Evolutionary conservation across 2,113 vertebrate genomes (phyloP).

Genomic region (Cyprinus carpio): DNA sequence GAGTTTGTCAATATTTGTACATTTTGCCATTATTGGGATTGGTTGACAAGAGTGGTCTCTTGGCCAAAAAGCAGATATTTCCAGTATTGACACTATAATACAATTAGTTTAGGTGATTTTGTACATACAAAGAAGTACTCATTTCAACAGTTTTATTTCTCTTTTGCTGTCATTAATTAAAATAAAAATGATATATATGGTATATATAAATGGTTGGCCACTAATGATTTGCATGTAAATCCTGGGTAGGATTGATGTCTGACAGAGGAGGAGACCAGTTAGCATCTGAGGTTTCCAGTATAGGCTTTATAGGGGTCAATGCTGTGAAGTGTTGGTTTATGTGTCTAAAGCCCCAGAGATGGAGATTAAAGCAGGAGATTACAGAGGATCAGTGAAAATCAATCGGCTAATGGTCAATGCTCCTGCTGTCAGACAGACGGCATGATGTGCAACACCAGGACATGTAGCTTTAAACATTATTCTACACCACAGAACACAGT

Average conservation of each 20-base stretch:
- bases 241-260: background rate
- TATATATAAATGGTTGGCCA: background rate
- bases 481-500: background rate
- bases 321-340: conserved; percentile 34
- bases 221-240: conserved; percentile 11
- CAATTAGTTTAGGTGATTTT: too few relatives aligned
- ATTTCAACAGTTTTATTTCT: too few relatives aligned
- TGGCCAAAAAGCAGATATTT: too few relatives aligned
- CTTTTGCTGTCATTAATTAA: too few relatives aligned
- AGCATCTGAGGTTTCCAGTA: background rate
- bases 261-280: background rate
- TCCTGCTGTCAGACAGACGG: background rate
- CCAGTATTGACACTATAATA: too few relatives aligned
- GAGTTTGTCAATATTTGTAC: too few relatives aligned
- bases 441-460: conserved; percentile 12
- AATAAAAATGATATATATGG: too few relatives aligned
- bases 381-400: conserved; percentile 3
- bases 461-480: background rate
- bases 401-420: conserved; percentile 29
- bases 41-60: too few relatives aligned
- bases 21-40: too few relatives aligned
- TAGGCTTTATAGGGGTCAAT: conserved; percentile 13
- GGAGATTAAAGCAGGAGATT: conserved; percentile 21
- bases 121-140: too few relatives aligned
- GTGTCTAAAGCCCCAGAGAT: conserved; percentile 5